Conservation (phyloP, 2,113 vertebrate species). For the Atherinomorus stipes region DNA sequence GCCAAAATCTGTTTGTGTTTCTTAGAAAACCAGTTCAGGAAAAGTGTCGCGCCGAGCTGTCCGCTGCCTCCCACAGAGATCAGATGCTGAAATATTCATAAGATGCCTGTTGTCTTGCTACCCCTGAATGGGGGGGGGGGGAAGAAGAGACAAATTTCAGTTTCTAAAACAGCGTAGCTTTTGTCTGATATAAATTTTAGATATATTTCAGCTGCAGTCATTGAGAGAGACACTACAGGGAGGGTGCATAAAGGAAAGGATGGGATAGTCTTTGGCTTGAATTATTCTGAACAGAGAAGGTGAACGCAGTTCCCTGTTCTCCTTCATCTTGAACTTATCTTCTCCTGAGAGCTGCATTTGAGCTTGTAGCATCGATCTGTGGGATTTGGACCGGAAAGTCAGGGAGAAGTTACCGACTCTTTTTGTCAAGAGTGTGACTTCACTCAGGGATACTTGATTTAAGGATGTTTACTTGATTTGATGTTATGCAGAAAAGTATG, state of each 20-base stretch:
- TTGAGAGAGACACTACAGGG: slow-evolving; percentile 56
- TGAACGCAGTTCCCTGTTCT: slow-evolving; percentile 49
- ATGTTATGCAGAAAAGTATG: slow-evolving; percentile 60
- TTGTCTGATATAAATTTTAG: slow-evolving; percentile 65
- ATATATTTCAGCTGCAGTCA: slow-evolving; percentile 55
- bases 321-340: slow-evolving; percentile 77
- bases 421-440: slow-evolving; percentile 49
- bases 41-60: slow-evolving; percentile 53
- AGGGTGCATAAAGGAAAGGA: slow-evolving; percentile 37
- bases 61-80: slow-evolving; percentile 70
- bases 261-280: slow-evolving; percentile 54
- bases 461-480: slow-evolving; percentile 59
- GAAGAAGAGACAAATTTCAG: slow-evolving; percentile 35
- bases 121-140: slow-evolving; percentile 27
- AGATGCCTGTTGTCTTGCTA: slow-evolving; percentile 61
- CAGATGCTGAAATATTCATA: slow-evolving; percentile 80
- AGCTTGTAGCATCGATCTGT: slow-evolving; percentile 74
- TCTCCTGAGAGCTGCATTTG: slow-evolving; percentile 70
- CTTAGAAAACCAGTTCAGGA: slow-evolving; percentile 44
- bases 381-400: slow-evolving; percentile 68
- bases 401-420: slow-evolving; percentile 59
- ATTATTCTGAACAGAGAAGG: slow-evolving; percentile 42
- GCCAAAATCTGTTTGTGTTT: slow-evolving; percentile 56
- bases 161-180: slow-evolving; percentile 70
- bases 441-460: slow-evolving; percentile 56